These are phyloP conservation scores for Alcedo atthis DNA, from an alignment of 2,797 vertebrate species.

Conservation along the genomic window DNA sequence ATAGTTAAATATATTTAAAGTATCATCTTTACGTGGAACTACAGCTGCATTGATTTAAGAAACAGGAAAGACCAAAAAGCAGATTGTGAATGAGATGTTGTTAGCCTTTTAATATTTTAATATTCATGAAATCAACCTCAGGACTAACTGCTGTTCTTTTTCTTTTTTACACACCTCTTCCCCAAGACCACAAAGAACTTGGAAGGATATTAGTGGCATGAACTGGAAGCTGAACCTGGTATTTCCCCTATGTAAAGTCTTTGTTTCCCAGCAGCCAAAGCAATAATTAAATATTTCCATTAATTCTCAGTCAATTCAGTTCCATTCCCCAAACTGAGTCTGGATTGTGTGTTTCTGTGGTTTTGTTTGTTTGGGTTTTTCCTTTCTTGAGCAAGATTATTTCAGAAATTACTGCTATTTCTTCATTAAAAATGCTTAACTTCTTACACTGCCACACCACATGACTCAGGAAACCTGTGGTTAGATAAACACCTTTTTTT, in stretches of 20 bases:
- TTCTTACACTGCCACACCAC: background rate
- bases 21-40: background rate
- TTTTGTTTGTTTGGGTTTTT: background rate
- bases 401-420: background rate
- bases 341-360: no score
- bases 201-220: background rate
- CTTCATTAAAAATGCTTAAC: background rate
- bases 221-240: background rate
- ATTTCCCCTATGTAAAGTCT: background rate
- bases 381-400: background rate
- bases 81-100: background rate
- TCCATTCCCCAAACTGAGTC: background rate
- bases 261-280: background rate
- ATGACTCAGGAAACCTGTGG: background rate
- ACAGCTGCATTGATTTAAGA: background rate
- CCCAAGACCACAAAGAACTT: no score
- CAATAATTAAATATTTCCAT: constrained; percentile 30
- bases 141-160: background rate
- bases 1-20: background rate
- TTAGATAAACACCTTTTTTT: background rate
- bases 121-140: background rate
- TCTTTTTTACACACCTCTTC: background rate
- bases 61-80: background rate
- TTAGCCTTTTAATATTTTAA: background rate
- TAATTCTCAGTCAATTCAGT: background rate